Base-by-base conservation (phyloP, 2,113 vertebrate species). In the Phylloscopus trochiloides region DNA sequence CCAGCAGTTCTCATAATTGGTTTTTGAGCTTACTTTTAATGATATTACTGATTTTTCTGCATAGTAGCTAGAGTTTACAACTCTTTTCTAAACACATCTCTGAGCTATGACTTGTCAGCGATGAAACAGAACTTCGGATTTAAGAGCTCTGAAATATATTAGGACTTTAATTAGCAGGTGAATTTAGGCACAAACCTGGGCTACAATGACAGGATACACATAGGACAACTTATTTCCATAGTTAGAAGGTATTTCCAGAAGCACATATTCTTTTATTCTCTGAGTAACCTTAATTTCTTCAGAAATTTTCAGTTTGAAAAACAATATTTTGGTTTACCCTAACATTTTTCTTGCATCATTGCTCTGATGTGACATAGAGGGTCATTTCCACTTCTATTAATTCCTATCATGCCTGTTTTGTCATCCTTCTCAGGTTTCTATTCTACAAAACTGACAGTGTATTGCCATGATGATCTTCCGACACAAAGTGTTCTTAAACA, bases 231-330 rank as follows among this genome's bases (percentile, higher is more conserved):
- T 51, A n/a, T 47, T 75, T 85, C 31, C 3, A 3, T 31, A 59
- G 20, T 66, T 18, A 66, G 7, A 3, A 63, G 47, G 2, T 66
- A 50, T 77, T 77, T 36, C 48, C 43, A 59, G 62, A 86, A 54
- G 3, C 11, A 38, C 0, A 0, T 34, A 12, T 43, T 71, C 9
- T 51, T 0, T n/a, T 57, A 1, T 88, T 65, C 16, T 67, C 38
- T 29, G 7, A 32, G 17, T 59, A 70, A 71, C 3, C 8, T 62
- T 58, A 1, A 57, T 45, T 50, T 63, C 66, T 50, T 65, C 12
- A 34, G 29, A 50, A 75, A 29, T 38, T 36, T 90, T 76, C 17
- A 15, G 12, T 61, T 88, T 42, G 50, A 18, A 57, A 75, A 87
- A 14, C 20, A 48, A 1, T 40, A 12, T 19, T 90, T 90, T 73